These are phyloP conservation scores for Cecropterus lyciades DNA, from an alignment of 1,140 invertebrate genomes.

Conservation along the genomic window DNA sequence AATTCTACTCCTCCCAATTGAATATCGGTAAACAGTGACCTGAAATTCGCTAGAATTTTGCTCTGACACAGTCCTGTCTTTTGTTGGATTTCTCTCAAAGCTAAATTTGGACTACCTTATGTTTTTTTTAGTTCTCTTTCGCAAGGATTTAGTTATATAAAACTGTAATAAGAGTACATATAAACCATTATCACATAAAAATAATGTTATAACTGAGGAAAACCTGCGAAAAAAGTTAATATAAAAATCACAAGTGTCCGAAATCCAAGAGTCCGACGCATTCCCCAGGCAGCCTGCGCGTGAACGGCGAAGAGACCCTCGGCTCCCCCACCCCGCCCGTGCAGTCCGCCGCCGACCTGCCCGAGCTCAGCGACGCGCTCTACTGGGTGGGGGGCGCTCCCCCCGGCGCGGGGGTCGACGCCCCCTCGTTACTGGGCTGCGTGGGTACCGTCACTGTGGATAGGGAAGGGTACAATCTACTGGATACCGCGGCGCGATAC, in stretches of 20 bases:
- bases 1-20: too few species aligned
- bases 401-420: conserved; percentile 84
- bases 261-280: conserved; percentile 28
- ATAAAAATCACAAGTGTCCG: neutral
- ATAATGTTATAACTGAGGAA: too few species aligned
- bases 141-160: too few species aligned
- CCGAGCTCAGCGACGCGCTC: conserved; percentile 86
- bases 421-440: conserved; percentile 90
- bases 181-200: too few species aligned
- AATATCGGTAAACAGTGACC: too few species aligned
- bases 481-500: conserved; percentile 87
- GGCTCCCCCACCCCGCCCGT: conserved; percentile 86
- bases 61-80: too few species aligned
- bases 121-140: too few species aligned
- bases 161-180: too few species aligned
- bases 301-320: conserved; percentile 89
- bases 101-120: too few species aligned
- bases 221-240: too few species aligned
- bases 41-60: too few species aligned
- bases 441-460: conserved; percentile 92
- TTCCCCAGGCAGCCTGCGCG: conserved; percentile 86
- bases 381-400: conserved; percentile 93
- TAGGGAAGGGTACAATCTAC: conserved; percentile 84
- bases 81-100: too few species aligned
- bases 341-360: conserved; percentile 84